Conservation (phyloP, 2,797 vertebrate species). For the Syngnathus rostellatus region DNA sequence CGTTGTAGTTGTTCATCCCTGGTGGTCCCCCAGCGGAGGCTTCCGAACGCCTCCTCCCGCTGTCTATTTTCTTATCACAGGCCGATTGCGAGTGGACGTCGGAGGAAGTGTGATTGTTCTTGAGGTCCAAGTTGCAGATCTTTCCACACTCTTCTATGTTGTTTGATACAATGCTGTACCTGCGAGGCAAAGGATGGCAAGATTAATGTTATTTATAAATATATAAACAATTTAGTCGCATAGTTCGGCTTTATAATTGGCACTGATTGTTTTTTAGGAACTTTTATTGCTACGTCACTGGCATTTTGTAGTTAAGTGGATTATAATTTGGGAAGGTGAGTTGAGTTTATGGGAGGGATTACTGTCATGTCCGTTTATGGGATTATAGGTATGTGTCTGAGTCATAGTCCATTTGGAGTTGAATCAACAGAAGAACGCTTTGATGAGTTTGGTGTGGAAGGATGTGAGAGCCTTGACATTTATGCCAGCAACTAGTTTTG, state of each 20-base stretch:
- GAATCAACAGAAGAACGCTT: not conserved
- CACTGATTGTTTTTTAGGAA: no score
- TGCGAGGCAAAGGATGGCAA: slow-evolving; percentile 37
- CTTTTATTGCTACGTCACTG: no score
- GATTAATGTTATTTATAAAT: not conserved
- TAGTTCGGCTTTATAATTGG: no score
- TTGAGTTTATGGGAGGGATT: slow-evolving; percentile 62
- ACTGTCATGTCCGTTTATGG: slow-evolving; percentile 61
- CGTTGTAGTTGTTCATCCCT: slow-evolving; percentile 59
- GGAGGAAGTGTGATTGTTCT: slow-evolving; percentile 62
- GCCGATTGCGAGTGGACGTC: slow-evolving; percentile 18
- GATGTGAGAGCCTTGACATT: not conserved
- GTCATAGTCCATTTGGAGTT: slow-evolving; percentile 25
- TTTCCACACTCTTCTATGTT: slow-evolving; percentile 72
- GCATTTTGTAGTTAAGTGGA: slow-evolving; percentile 23
- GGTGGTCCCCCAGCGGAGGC: slow-evolving; percentile 23
- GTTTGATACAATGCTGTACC: slow-evolving; percentile 82
- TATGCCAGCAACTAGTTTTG: not conserved
- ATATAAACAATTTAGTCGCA: no score
- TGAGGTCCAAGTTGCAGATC: slow-evolving; percentile 66
- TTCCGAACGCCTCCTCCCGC: slow-evolving; percentile 31
- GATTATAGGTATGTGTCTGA: slow-evolving; percentile 54
- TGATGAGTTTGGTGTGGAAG: not conserved
- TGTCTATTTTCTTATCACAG: slow-evolving; percentile 27
- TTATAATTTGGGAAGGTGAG: slow-evolving; percentile 64